Conservation (phyloP, 2,797 vertebrate genomes). For the Merluccius polli region DNA sequence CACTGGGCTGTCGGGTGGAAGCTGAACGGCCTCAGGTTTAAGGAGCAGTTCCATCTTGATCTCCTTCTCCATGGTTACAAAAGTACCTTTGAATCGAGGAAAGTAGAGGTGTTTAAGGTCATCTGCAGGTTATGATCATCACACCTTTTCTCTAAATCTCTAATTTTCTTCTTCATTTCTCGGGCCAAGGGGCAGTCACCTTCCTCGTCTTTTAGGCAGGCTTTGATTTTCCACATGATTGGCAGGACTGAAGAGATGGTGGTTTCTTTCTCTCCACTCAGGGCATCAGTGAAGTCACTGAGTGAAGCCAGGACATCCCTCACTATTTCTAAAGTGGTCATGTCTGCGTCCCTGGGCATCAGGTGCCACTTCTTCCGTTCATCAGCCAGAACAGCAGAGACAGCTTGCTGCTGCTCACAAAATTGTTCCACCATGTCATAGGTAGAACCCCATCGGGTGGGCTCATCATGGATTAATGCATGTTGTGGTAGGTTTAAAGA, state of each 20-base stretch:
- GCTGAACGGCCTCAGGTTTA: too few species aligned
- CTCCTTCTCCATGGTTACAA: slow-evolving; percentile 14
- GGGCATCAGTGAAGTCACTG: slow-evolving; percentile 25
- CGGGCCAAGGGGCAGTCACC: not conserved
- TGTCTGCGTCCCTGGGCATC: too few species aligned
- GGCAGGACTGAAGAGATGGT: slow-evolving; percentile 23
- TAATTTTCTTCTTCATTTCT: not conserved
- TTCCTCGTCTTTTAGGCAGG: not conserved
- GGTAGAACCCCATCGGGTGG: slow-evolving; percentile 13
- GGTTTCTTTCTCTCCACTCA: slow-evolving; percentile 27
- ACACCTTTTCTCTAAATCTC: not conserved
- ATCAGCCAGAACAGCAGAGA: slow-evolving; percentile 20
- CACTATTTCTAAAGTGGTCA: too few species aligned
- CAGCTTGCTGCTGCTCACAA: slow-evolving; percentile 20
- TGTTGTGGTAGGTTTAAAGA: not conserved
- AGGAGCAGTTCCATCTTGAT: too few species aligned
- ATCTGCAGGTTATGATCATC: not conserved
- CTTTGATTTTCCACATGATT: too few species aligned
- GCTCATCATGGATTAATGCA: slow-evolving; percentile 12
- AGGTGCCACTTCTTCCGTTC: too few species aligned
- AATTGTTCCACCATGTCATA: slow-evolving; percentile 24
- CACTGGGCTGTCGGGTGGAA: too few species aligned
- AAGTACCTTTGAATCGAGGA: slow-evolving; percentile 8
- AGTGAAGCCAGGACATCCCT: slow-evolving; percentile 18
- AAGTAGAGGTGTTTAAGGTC: not conserved